Conservation (phyloP, 2,113 vertebrate genomes). For the Brachyhypopomus gauderio region DNA sequence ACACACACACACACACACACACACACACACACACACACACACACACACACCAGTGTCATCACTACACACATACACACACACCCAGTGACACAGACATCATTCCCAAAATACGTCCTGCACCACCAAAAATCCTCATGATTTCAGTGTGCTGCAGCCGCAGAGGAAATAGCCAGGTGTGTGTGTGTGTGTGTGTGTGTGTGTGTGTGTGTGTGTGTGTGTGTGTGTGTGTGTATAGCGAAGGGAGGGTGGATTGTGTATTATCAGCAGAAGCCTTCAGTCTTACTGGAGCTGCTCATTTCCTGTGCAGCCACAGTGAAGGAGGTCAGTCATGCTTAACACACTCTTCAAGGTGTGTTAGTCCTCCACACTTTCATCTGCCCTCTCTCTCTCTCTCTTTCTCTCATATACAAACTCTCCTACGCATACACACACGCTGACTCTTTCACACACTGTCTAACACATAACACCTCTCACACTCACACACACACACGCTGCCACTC, state of each 20-base stretch:
- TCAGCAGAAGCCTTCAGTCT: neutral
- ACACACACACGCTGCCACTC: no score
- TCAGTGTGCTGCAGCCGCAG: no score
- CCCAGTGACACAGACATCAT: no score
- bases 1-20: no score
- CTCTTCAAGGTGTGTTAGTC: conserved; percentile 4
- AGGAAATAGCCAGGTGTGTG: neutral
- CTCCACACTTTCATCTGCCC: neutral
- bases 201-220: conserved; percentile 8
- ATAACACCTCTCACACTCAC: neutral
- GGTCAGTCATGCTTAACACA: conserved; percentile 13
- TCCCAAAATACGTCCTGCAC: no score
- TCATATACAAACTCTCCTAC: neutral
- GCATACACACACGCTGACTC: neutral
- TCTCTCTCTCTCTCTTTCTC: neutral
- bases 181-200: neutral
- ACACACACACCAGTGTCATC: no score
- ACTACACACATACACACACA: no score
- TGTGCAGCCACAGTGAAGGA: neutral
- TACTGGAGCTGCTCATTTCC: neutral
- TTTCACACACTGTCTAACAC: neutral
- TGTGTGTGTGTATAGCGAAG: no score
- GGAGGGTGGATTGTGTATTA: no score
- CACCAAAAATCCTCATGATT: no score
- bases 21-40: no score